Conservation (phyloP, 2,797 vertebrate species). For the Ctenochaetus hawaiiensis region DNA sequence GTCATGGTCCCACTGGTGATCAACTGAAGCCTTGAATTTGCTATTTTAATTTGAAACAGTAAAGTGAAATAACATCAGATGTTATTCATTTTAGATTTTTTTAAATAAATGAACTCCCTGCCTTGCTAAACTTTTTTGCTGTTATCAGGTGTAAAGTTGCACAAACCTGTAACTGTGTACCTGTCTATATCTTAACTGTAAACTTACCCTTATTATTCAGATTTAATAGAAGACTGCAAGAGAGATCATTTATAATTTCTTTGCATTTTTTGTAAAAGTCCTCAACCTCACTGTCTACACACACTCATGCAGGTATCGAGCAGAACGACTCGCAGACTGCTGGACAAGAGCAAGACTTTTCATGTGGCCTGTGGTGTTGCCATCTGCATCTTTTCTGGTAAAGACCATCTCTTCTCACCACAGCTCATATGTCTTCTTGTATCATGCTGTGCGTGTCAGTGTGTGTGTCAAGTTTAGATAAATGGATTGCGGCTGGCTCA, state of each 20-base stretch:
- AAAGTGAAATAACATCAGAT: not conserved
- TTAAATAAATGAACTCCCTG: not conserved
- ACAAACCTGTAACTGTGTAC: not conserved
- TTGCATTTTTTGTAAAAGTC: not conserved
- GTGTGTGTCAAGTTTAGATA: conserved; percentile 49
- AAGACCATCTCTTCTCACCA: conserved; percentile 20
- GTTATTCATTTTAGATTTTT: not conserved
- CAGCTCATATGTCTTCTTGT: conserved; percentile 32
- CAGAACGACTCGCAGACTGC: conserved; percentile 91
- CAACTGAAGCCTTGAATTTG: not conserved
- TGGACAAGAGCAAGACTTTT: conserved; percentile 96
- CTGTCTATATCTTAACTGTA: not conserved
- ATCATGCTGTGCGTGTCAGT: conserved; percentile 13
- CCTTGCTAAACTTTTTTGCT: not conserved
- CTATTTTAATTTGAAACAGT: conserved; percentile 3
- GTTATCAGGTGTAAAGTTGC: not conserved
- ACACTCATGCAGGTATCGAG: conserved; percentile 87
- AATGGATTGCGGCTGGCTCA: conserved; percentile 66
- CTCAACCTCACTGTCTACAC: not conserved
- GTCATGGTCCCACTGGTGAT: not conserved
- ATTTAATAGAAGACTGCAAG: conserved; percentile 1
- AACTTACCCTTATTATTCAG: not conserved
- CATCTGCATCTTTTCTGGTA: conserved; percentile 96
- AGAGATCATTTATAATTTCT: not conserved
- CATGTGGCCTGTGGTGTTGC: conserved; percentile 93